These are phyloP conservation scores for Diachasma alloeum DNA, from an alignment of 1,140 invertebrate genomes.

Conservation along the genomic window DNA sequence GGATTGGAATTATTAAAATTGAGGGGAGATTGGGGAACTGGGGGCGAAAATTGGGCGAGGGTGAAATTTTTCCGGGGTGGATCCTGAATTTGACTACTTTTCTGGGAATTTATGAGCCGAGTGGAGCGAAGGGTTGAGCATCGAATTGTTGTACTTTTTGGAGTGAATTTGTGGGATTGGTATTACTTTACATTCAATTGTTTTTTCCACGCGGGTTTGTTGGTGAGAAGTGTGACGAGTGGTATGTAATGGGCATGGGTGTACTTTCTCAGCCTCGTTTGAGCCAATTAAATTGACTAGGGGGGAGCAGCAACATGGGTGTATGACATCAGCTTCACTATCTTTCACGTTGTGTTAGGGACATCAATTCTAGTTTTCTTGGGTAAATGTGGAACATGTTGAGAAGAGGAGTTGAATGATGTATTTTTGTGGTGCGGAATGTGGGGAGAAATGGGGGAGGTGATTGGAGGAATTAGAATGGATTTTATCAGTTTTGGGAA, in stretches of 20 bases:
- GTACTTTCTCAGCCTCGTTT: not conserved
- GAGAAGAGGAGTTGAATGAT: not conserved
- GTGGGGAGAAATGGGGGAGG: no score
- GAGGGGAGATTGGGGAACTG: not conserved
- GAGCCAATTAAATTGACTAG: conserved; percentile 7
- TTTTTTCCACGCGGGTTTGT: not conserved
- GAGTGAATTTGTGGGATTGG: not conserved
- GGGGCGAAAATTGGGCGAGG: not conserved
- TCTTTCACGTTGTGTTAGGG: not conserved
- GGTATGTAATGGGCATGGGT: not conserved
- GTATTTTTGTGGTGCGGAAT: not conserved
- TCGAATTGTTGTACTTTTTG: not conserved
- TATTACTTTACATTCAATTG: not conserved
- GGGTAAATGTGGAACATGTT: not conserved
- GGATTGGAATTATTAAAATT: not conserved
- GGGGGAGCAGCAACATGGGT: not conserved
- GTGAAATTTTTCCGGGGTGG: not conserved
- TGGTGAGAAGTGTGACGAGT: not conserved
- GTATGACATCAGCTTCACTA: conserved; percentile 1
- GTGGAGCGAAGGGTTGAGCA: not conserved
- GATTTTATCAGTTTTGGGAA: not conserved
- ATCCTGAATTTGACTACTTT: not conserved
- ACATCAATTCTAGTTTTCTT: not conserved
- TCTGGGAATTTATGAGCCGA: not conserved
- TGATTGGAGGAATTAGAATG: not conserved